Evolutionary conservation across 2,888 invertebrate species (phyloP), one percentile per base, ranked within the genome.

Genomic region (Caradrina kadenii): DNA sequence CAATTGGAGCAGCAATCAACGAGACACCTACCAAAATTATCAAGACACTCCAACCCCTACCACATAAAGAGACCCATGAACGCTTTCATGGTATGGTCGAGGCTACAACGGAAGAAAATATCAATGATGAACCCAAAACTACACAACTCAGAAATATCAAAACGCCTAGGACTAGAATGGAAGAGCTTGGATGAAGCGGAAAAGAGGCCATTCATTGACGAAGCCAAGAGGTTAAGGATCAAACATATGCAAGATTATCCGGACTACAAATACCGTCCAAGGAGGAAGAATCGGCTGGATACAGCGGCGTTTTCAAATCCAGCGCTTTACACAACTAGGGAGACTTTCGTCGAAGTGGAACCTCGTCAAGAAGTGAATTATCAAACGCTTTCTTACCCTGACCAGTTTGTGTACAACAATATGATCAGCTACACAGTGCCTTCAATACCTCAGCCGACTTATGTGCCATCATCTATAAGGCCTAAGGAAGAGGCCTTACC

Each of bases 1-100:
- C 91, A 90, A 79, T 76, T 93, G 69, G 92, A 93, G n/a, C 83
- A 87, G 19, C 80, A 80, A 52, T 26, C 76, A 31, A 64, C 86
- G n/a, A 93, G 93, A 81, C 88, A 89, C 39, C 79, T 86, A 21
- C 86, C 89, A 26, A 94, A 94, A 78, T 66, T 93, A 58, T 86
- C 94, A 53, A 97, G 98, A 78, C 97, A 98, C 19, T 86, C 93
- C 0, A 95, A 94, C 59, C 94, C 95, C 0, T 95, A 93, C 69
- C 98, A 99, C 92, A 99, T 99, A 86, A 99, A 99, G 91, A 96
- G 99, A 81, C 99, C 99, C 17, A 99, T 99, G 99, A 99, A 99
- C 93, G 99, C 99, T 0, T 99, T 99, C 95, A 99, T 99, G 99
- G 99, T 99, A 17, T 99, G 99, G 99, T 99, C 99, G 13, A 95